phyloP scores from a whole-genome alignment of 2,113 vertebrate genomes.

The Zeus faber region DNA sequence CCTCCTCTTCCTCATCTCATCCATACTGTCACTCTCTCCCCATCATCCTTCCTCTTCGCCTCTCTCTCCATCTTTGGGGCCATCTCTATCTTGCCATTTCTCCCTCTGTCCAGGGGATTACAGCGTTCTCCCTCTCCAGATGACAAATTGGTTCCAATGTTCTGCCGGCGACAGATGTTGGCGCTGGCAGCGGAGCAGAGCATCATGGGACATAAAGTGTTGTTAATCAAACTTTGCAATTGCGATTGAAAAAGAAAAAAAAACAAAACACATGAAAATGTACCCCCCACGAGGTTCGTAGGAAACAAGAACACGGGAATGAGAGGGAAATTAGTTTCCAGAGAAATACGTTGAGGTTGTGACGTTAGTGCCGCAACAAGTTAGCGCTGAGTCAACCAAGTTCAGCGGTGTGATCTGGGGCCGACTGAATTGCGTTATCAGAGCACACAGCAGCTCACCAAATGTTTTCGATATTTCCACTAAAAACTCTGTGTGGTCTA shows the following conservation, averaged over 20 bases:
- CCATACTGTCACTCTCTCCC: conserved; percentile 38
- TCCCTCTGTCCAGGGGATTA: conserved; percentile 63
- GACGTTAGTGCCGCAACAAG: no score
- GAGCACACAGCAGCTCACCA: no score
- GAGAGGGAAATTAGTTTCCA: no score
- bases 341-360: no score
- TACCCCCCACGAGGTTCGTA: no score
- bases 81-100: conserved; percentile 47
- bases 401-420: no score
- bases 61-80: conserved; percentile 25
- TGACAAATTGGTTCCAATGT: conserved; percentile 72
- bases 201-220: conserved; percentile 61
- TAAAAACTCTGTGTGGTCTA: no score
- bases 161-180: conserved; percentile 64
- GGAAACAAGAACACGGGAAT: no score
- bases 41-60: conserved; percentile 18
- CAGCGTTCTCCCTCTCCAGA: conserved; percentile 42
- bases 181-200: conserved; percentile 24
- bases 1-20: conserved; percentile 24
- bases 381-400: no score
- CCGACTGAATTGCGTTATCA: no score
- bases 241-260: conserved; percentile 29
- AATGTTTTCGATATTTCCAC: no score
- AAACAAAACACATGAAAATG: conserved; percentile 23
- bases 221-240: conserved; percentile 63